Percentiles rank a stretch among this genome's conserved stretches.
These are phyloP conservation scores for Ceriagrion tenellum DNA, from an alignment of 2,888 invertebrate species.

Conservation along the genomic window DNA sequence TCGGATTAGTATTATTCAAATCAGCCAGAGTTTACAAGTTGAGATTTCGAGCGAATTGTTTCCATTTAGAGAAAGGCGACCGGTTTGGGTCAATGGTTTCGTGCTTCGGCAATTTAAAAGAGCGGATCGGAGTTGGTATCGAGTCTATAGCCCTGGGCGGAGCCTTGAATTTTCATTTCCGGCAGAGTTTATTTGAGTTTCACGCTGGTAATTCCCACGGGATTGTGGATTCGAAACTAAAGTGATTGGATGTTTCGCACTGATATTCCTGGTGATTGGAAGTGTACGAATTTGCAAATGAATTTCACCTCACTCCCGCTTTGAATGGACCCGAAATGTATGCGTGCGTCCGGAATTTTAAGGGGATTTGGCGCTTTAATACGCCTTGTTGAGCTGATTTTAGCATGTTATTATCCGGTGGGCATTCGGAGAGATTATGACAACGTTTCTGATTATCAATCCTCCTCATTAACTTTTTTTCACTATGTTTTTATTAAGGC, in stretches of 20 bases:
- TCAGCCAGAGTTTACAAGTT: constrained; percentile 29
- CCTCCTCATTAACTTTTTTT: not conserved
- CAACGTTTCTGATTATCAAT: constrained; percentile 39
- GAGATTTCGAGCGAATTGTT: constrained; percentile 44
- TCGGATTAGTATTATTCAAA: constrained; percentile 55
- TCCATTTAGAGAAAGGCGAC: constrained; percentile 46
- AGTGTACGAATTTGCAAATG: constrained; percentile 61
- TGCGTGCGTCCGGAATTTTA: constrained; percentile 36
- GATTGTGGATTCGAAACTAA: constrained; percentile 44
- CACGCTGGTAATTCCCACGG: constrained; percentile 60
- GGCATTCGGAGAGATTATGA: constrained; percentile 32
- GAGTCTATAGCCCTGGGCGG: constrained; percentile 1
- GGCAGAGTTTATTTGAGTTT: constrained; percentile 53
- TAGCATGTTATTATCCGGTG: constrained; percentile 52
- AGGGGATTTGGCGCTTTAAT: constrained; percentile 41
- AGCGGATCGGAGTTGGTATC: constrained; percentile 1
- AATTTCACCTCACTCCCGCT: constrained; percentile 55
- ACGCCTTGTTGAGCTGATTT: constrained; percentile 57
- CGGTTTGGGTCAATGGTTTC: constrained; percentile 41
- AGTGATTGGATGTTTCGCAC: constrained; percentile 64
- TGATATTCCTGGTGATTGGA: constrained; percentile 64
- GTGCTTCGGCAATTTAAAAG: constrained; percentile 44
- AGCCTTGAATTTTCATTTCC: constrained; percentile 46
- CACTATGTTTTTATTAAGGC: not conserved
- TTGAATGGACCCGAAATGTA: constrained; percentile 37